phyloP scores from a whole-genome alignment of 2,797 vertebrate genomes.

The Chelonia mydas region DNA sequence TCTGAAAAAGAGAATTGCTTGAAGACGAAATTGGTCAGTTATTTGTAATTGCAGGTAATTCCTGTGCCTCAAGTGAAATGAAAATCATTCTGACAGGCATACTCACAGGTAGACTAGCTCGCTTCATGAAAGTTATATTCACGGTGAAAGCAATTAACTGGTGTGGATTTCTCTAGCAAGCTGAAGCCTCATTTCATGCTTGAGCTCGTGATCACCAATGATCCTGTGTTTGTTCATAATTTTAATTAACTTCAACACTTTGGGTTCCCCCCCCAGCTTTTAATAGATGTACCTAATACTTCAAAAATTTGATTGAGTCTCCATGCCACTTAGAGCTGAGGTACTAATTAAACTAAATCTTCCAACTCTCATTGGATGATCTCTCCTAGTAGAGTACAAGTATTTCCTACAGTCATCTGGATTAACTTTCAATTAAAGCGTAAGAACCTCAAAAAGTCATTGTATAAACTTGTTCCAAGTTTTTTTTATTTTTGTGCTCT shows the following conservation, averaged over 20 bases:
- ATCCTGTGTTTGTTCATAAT: background rate
- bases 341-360: background rate
- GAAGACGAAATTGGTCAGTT: background rate
- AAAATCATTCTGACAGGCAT: background rate
- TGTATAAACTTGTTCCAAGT: background rate
- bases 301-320: background rate
- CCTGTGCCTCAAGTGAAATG: background rate
- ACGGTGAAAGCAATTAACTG: background rate
- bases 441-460: background rate
- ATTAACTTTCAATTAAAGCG: background rate
- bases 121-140: background rate
- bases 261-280: background rate
- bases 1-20: background rate
- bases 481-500: background rate
- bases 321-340: background rate
- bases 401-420: background rate
- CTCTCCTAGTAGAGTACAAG: background rate
- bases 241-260: background rate
- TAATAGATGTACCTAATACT: background rate
- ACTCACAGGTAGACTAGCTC: background rate
- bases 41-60: background rate
- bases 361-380: background rate
- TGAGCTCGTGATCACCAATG: background rate
- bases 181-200: background rate
- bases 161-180: constrained; percentile 12